A percentile compares a stretch with the other conserved stretches of the same genome.
Conservation (phyloP, 2,113 vertebrate species). For the Corythoichthys intestinalis region DNA sequence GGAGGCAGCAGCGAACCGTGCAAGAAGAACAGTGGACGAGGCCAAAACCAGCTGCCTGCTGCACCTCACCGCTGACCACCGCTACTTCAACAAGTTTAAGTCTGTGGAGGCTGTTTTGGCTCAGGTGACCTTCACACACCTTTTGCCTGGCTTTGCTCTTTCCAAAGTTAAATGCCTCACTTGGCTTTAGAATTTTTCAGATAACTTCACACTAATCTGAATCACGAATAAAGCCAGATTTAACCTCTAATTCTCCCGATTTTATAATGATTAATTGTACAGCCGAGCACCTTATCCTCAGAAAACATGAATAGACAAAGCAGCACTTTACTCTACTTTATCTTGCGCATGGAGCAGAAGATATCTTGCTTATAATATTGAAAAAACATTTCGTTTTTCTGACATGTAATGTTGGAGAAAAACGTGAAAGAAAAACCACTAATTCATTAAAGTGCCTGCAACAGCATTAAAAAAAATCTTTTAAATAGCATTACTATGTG, state of each 20-base stretch:
- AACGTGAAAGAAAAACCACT: no score
- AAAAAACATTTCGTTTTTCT: no score
- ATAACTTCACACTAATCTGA: not conserved
- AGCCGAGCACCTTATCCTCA: not conserved
- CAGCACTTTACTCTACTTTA: no score
- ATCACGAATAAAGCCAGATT: not conserved
- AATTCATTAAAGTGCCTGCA: no score
- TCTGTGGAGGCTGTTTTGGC: constrained; percentile 73
- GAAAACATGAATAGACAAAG: no score
- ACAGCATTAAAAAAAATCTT: no score
- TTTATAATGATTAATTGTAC: not conserved
- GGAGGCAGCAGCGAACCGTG: constrained; percentile 49
- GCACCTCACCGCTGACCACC: constrained; percentile 71
- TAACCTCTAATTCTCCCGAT: not conserved
- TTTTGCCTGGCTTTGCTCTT: not conserved
- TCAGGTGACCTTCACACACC: constrained; percentile 57
- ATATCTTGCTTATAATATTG: no score
- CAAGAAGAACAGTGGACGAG: constrained; percentile 64
- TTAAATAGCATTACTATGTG: no score
- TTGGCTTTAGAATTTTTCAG: not conserved
- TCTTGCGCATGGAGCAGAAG: no score
- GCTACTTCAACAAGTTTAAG: constrained; percentile 73
- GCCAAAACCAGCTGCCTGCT: constrained; percentile 76
- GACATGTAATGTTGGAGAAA: no score
- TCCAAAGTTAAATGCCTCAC: not conserved